Evolutionary conservation across 2,797 vertebrate species (phyloP), one percentile per base, ranked within the genome.

Genomic region (Octomys mimax): DNA sequence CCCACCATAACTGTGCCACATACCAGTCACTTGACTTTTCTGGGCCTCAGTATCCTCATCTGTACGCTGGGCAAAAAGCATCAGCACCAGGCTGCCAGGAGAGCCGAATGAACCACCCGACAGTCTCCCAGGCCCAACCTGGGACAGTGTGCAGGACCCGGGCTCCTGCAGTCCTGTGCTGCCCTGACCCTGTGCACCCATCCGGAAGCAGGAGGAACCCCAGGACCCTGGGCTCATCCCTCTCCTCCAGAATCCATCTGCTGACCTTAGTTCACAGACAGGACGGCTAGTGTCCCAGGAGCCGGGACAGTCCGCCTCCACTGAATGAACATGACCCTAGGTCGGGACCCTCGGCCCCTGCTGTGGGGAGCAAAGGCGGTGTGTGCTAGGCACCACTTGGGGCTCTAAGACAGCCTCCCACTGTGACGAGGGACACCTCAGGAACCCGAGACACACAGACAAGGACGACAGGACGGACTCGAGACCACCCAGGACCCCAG

Each of bases 321-420:
- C 18, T 2, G 57, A 57, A 28, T 5, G 14, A 82, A 57, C 57
- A 68, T 71, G 54, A 57, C 36, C 49, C 91, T 21, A 14, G 52
- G 33, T 42, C 42, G 71, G 22, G 68, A n/a, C 54, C 64, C 61
- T 78, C 78, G 71, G 78, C 31, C 24, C 31, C 49, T 16, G 3
- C 39, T 46, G 36, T 1, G 19, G 19, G 46, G 46, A 57, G 77
- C 93, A 42, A 49, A 57, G 78, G 59, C 2, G n/a, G 54, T 12
- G 6, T 4, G 6, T 1, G 82, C 6, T 14, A 33, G 2, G 46
- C n/a, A n/a, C 18, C 66, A 22, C 70, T 42, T 0, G 4, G n/a
- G 42, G 36, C 21, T 31, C 79, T 4, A 6, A 62, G 73, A 49
- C 85, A 14, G 61, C 33, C 64, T 31, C 1, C 8, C 42, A 49